Base-by-base conservation (phyloP, 2,888 invertebrate species). In the Marronus borbonicus region DNA sequence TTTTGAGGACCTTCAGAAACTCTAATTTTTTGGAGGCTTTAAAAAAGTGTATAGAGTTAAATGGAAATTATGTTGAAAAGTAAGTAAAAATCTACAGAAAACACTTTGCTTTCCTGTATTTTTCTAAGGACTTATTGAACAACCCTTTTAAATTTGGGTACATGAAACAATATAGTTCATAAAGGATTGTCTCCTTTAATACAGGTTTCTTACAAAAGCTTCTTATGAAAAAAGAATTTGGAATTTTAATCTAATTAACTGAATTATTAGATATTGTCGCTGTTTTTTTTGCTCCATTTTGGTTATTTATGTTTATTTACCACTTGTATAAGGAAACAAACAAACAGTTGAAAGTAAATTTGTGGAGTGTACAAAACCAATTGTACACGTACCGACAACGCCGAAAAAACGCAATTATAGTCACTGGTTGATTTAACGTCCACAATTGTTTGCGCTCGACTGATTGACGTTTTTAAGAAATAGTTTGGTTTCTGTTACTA, bases 381-480 rank as follows among this genome's bases (percentile, higher is more conserved):
- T 62, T 7, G n/a, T 28, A 62, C 14, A 62, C 31, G 28, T 62
- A 31, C 62, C 31, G 28, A 31, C n/a, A 62, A 20, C n/a, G 20
- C 52, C 5, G 24, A 68, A 68, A 68, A 44, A 65, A 68, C 49
- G 20, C 50, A 68, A 50, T 72, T 60, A 74, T n/a, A 36, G 24
- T 83, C 84, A 82, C 83, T 83, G 86, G 84, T 85, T 85, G 86
- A 83, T 82, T 84, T 83, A 83, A 76, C 81, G 81, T 83, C 82
- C 83, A 86, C 85, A 86, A 85, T 86, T 85, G 83, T 86, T 84
- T 84, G 84, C 85, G 86, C 84, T 85, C 85, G 85, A 86, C 83
- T 84, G 84, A 82, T 76, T 82, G 81, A 80, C 82, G 84, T 84
- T 86, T 78, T 78, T 74, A 84, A 86, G 86, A 86, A 86, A 85